Evolutionary conservation across 2,113 vertebrate genomes (phyloP).

Genomic region (Electrona antarctica): DNA sequence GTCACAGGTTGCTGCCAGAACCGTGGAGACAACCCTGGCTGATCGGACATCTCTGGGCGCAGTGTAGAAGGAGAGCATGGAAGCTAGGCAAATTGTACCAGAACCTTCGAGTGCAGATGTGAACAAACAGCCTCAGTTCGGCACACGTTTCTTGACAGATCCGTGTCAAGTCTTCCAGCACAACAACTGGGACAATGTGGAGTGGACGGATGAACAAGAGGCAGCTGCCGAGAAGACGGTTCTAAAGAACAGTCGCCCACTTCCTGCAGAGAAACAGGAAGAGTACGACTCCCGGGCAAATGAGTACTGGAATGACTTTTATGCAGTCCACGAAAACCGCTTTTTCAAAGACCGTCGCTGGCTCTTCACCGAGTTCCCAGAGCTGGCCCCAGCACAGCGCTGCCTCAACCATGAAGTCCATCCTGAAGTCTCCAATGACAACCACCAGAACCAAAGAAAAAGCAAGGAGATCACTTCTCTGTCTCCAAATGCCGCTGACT

Average conservation of each 20-base stretch:
- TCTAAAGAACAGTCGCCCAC: slow-evolving; percentile 86
- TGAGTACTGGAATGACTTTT: slow-evolving; percentile 94
- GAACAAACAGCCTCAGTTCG: slow-evolving; percentile 84
- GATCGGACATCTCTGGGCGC: no score
- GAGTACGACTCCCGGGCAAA: slow-evolving; percentile 89
- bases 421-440: not conserved
- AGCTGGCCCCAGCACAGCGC: slow-evolving; percentile 82
- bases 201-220: slow-evolving; percentile 96
- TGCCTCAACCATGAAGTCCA: slow-evolving; percentile 19
- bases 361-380: slow-evolving; percentile 98
- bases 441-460: not conserved
- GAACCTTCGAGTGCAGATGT: not conserved
- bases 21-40: no score
- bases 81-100: slow-evolving; percentile 27
- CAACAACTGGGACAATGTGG: slow-evolving; percentile 97
- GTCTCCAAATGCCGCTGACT: slow-evolving; percentile 40
- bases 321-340: slow-evolving; percentile 93
- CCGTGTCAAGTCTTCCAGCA: slow-evolving; percentile 91
- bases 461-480: slow-evolving; percentile 7
- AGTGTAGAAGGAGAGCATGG: slow-evolving; percentile 27
- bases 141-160: slow-evolving; percentile 87
- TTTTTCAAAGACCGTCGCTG: slow-evolving; percentile 99
- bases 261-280: slow-evolving; percentile 90
- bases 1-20: no score
- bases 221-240: slow-evolving; percentile 88